phyloP scores from a whole-genome alignment of 1,140 invertebrate genomes.

The Bradysia coprophila region DNA sequence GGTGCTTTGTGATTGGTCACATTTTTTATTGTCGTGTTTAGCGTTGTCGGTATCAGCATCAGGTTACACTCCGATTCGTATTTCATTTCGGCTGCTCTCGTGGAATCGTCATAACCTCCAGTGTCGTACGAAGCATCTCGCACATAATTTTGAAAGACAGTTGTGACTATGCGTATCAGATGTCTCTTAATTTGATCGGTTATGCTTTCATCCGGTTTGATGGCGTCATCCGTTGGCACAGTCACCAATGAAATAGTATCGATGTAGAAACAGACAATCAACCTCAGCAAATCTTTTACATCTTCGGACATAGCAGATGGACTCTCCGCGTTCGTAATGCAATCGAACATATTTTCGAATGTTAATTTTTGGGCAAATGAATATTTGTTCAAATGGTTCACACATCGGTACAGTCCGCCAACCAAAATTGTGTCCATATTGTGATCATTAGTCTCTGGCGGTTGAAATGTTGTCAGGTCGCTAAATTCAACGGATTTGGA shows the following conservation, averaged over 20 bases:
- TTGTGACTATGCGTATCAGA: no score
- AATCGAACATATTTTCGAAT: not conserved
- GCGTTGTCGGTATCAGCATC: no score
- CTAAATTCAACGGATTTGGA: not conserved
- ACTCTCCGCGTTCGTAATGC: not conserved
- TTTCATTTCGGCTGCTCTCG: no score
- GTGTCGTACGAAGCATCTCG: no score
- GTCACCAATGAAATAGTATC: no score
- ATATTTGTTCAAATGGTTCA: not conserved
- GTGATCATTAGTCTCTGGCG: slow-evolving; percentile 1
- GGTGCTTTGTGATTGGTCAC: no score
- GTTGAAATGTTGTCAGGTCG: slow-evolving; percentile 1
- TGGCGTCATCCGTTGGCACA: not conserved
- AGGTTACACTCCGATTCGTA: no score
- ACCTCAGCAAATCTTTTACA: slow-evolving; percentile 7
- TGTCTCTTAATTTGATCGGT: no score
- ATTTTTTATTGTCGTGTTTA: no score
- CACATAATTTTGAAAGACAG: no score
- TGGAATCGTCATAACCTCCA: no score
- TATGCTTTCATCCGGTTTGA: not conserved
- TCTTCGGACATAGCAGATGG: slow-evolving; percentile 5
- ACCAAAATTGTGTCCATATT: slow-evolving; percentile 2
- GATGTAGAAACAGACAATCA: slow-evolving; percentile 3
- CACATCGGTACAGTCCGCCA: not conserved
- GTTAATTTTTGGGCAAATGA: not conserved